Evolutionary conservation across 1,140 invertebrate genomes (phyloP), one percentile per base, ranked within the genome.

Genomic region (Zophobas atratus): DNA sequence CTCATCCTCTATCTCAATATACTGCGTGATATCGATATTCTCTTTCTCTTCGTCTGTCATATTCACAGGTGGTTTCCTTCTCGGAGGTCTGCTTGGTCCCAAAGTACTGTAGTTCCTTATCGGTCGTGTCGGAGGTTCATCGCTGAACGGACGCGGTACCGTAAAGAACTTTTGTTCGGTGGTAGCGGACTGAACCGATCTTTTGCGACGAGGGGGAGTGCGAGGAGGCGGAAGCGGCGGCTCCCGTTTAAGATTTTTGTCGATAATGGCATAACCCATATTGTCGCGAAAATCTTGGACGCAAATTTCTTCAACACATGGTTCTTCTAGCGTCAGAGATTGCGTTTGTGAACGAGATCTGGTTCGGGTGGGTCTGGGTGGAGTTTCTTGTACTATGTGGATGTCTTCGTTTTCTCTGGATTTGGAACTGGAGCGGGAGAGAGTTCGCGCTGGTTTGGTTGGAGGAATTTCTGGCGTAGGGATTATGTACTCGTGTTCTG

Each of bases 81-180:
- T 85, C n/a, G 88, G 89, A 1, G 90, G 89, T 77, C 90, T 89
- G 8, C 85, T 87, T 0, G 91, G 89, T 43, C 90, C 89, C 0
- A 93, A 85, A 1, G 93, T 94, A 80, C 92, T 93, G 85, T 94
- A 94, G 79, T 92, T 92, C 71, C 92, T 87, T 20, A 86, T 80
- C 0, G 91, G 91, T 76, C 91, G 85, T n/a, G 85, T 84, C 0
- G 90, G 89, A 20, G 83, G 77, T 41, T 76, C 53, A 20, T 75
- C 78, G 36, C 55, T 70, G 3, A 81, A 20, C 0, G 53, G 71
- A 85, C 90, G 74, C 75, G 90, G 87, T 81, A 91, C 83, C 43
- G 90, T 89, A 73, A 89, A 91, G 72, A 90, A 90, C 82, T 90
- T 85, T 39, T 79, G 73, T 73, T 83, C 86, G 51, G 82, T 74